A percentile compares a stretch with the other conserved stretches of the same genome.
Evolutionary conservation across 2,113 vertebrate species (phyloP).

Genomic region (Tenrec ecaudatus): DNA sequence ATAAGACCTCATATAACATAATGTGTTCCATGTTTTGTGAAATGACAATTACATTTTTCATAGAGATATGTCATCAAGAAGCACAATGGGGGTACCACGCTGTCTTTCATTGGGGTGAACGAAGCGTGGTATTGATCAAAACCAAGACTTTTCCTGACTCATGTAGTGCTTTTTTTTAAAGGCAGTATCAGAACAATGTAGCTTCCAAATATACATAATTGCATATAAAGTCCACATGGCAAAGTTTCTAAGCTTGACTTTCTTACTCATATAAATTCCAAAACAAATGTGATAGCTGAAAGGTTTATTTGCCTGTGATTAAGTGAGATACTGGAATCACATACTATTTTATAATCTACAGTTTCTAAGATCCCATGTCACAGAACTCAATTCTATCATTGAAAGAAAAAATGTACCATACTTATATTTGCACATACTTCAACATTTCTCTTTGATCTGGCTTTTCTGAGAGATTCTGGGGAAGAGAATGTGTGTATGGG

Average conservation of each 20-base stretch:
- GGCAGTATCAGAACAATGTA: not conserved
- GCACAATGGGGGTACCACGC: not conserved
- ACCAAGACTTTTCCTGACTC: not conserved
- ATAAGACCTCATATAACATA: constrained; percentile 13
- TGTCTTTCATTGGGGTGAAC: constrained; percentile 40
- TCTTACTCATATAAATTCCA: not conserved
- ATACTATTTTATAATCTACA: not conserved
- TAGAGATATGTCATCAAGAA: constrained; percentile 14
- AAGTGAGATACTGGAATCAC: not conserved
- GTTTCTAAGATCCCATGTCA: not conserved
- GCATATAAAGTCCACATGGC: not conserved
- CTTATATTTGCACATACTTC: not conserved
- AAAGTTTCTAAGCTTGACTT: not conserved
- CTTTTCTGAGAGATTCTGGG: not conserved
- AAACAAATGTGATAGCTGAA: not conserved
- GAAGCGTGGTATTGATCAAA: constrained; percentile 58
- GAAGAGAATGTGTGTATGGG: not conserved
- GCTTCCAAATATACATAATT: not conserved
- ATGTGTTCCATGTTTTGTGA: constrained; percentile 46
- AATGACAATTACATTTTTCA: constrained; percentile 49
- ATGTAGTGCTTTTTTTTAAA: not conserved
- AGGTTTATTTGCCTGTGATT: constrained; percentile 19
- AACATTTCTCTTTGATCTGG: not conserved
- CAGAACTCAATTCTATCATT: not conserved
- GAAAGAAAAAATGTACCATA: constrained; percentile 19